Evolutionary conservation across 2,113 vertebrate genomes (phyloP).

Genomic region (Pan paniscus): DNA sequence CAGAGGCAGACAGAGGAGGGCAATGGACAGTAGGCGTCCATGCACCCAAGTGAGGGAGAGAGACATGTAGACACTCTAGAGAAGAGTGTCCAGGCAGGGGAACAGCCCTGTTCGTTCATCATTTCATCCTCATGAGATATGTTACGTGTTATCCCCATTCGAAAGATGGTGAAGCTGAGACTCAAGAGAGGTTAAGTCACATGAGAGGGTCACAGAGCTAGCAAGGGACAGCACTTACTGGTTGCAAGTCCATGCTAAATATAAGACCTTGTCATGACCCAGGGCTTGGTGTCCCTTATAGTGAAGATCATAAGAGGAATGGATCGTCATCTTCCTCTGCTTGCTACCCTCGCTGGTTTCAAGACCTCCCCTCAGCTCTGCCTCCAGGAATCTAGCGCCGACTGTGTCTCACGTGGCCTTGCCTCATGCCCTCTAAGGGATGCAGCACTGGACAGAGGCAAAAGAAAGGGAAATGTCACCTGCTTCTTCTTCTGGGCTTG

Average conservation of each 20-base stretch:
- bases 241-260: not conserved
- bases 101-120: not conserved
- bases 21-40: accelerated
- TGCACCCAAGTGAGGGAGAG: accelerated
- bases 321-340: not conserved
- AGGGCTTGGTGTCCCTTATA: accelerated
- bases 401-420: accelerated
- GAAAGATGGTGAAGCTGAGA: not conserved
- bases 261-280: not conserved
- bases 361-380: not conserved
- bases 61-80: not conserved
- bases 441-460: accelerated
- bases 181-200: not conserved
- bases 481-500: not conserved
- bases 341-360: not conserved
- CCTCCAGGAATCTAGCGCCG: accelerated
- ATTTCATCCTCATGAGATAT: not conserved
- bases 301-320: not conserved
- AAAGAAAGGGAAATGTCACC: accelerated
- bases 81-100: too few species aligned
- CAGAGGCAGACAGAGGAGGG: not conserved
- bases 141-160: accelerated
- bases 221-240: not conserved
- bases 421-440: not conserved
- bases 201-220: not conserved